Evolutionary conservation across 1,140 invertebrate genomes (phyloP), one percentile per base, ranked within the genome.

Genomic region (Metaphire vulgaris): DNA sequence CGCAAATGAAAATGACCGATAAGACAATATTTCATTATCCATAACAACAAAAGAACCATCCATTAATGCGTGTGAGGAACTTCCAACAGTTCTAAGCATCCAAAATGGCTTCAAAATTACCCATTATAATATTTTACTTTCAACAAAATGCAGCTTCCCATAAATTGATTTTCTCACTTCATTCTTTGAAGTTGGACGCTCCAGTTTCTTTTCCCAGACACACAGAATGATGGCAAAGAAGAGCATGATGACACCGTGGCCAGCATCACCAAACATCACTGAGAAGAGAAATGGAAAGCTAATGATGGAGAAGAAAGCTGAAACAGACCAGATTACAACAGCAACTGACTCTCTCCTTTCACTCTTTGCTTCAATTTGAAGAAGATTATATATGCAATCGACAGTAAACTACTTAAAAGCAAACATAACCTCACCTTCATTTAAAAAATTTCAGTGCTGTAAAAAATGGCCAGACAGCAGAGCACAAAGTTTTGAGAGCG

Each of bases 221-320:
- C 91, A 87, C 83, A 92, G 87, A 84, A 86, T 90, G 0, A 89
- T 81, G 32, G 88, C 91, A 83, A 89, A 89, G 1, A 89, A 78
- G 56, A 88, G 82, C 89, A 91, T 90, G 41, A 91, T 85, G 2
- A 89, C 71, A 29, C 94, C 96, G 85, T 99, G 97, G 1, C 97
- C 97, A 80, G 92, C 86, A 86, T 99, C 97, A 69, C 97, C 97
- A 87, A 99, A 99, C 97, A 99, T 99, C 80, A 98, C 91, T 75
- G 93, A 94, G 87, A 99, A 99, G 66, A 99, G 86, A 88, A 99
- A 99, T 31, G 97, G 97, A 87, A 99, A 99, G 0, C 95, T 97
- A 74, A 99, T 95, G 81, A 95, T 95, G 0, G 95, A 95, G 85
- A 94, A 98, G 0, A 94, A 89, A 72, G 93, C 93, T 90, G 87